Conservation (phyloP, 2,113 vertebrate species). For the Electrona antarctica region DNA sequence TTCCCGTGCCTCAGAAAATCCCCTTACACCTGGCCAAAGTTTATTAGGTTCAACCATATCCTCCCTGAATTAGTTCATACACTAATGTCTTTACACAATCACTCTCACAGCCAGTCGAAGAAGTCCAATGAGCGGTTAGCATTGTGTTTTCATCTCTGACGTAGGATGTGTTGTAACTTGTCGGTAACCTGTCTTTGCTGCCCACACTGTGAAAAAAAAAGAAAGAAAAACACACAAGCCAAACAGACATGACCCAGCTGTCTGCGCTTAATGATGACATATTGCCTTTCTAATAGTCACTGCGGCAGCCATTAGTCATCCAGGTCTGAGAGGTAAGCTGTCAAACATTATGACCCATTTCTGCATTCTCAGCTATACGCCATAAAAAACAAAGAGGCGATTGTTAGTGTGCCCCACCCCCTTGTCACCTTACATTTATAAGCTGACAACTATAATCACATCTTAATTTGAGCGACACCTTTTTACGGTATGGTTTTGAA, state of each 20-base stretch:
- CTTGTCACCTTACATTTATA: too few relatives aligned
- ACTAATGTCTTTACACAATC: neutral
- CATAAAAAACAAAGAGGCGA: too few relatives aligned
- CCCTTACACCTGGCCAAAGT: neutral
- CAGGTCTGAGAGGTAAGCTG: slow-evolving; percentile 7
- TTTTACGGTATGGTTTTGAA: neutral
- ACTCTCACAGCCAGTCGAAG: neutral
- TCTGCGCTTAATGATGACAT: slow-evolving; percentile 27
- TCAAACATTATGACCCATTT: slow-evolving; percentile 14
- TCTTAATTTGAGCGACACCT: too few relatives aligned
- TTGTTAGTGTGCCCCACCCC: too few relatives aligned
- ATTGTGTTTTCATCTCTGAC: neutral
- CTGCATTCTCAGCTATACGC: too few relatives aligned
- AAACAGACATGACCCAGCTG: slow-evolving; percentile 27
- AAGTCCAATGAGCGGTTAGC: neutral
- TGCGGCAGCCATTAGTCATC: slow-evolving; percentile 30
- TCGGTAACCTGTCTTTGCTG: neutral
- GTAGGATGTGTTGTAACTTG: neutral
- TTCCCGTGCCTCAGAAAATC: neutral
- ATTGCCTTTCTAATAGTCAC: slow-evolving; percentile 9
- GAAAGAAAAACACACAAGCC: neutral
- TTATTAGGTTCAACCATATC: slow-evolving; percentile 3
- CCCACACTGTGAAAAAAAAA: neutral
- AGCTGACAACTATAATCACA: too few relatives aligned
- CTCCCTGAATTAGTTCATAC: neutral